Percentiles rank a stretch among this genome's conserved stretches.
Evolutionary conservation across 2,797 vertebrate species (phyloP).

Genomic region (Oreonectes daqikongensis): DNA sequence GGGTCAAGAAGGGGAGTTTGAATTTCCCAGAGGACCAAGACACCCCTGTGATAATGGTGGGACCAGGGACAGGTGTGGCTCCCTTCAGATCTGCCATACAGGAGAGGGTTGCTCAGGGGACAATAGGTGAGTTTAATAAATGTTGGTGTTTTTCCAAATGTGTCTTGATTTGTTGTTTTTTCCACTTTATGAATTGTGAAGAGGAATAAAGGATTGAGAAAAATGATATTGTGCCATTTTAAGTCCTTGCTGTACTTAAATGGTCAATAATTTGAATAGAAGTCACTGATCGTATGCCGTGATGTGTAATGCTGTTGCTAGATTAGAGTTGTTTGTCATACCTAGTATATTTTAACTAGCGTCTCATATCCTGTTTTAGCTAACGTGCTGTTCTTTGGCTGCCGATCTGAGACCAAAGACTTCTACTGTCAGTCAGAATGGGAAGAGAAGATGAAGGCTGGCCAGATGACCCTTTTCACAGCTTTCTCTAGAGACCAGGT

Average conservation of each 20-base stretch:
- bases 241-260: too few relatives aligned
- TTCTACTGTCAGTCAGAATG: conserved; percentile 89
- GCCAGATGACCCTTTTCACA: conserved; percentile 80
- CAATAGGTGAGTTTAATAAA: conserved; percentile 66
- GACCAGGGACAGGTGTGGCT: conserved; percentile 93
- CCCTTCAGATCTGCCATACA: conserved; percentile 90
- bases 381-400: conserved; percentile 91
- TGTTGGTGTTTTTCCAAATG: too few relatives aligned
- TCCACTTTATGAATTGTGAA: neutral
- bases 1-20: conserved; percentile 87
- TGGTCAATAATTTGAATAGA: too few relatives aligned
- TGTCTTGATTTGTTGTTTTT: neutral
- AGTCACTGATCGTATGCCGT: too few relatives aligned
- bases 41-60: conserved; percentile 88
- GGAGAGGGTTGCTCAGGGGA: conserved; percentile 80
- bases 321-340: neutral
- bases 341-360: too few relatives aligned
- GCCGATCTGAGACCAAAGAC: conserved; percentile 84
- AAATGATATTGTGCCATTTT: neutral
- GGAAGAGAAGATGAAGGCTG: conserved; percentile 75
- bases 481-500: conserved; percentile 98
- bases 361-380: conserved; percentile 64
- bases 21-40: conserved; percentile 78
- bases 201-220: neutral
- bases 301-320: neutral